Conservation (phyloP, 2,797 vertebrate genomes). For the Uromys caudimaculatus region DNA sequence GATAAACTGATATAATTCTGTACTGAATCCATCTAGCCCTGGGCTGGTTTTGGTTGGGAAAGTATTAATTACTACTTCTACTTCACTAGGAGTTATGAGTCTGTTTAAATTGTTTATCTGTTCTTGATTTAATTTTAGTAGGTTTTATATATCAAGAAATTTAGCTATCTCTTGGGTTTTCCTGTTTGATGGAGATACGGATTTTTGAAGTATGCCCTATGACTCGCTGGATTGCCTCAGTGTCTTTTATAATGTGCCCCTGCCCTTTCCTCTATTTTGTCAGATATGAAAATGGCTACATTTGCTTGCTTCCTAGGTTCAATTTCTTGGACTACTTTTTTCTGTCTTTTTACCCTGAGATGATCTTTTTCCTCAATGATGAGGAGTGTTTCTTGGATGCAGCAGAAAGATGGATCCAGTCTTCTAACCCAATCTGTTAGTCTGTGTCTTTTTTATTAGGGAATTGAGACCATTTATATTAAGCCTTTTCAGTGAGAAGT, state of each 20-base stretch:
- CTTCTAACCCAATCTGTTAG: not conserved
- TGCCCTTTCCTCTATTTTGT: not conserved
- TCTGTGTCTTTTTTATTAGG: too few species aligned
- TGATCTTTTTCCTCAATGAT: not conserved
- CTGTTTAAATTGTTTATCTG: not conserved
- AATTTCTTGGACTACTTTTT: not conserved
- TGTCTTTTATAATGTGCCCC: not conserved
- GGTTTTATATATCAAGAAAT: not conserved
- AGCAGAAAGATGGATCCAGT: not conserved
- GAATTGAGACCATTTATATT: not conserved
- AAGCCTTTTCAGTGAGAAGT: not conserved
- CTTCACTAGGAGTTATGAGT: not conserved
- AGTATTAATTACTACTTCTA: not conserved
- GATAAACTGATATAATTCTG: not conserved
- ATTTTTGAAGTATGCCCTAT: not conserved
- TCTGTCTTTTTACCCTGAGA: not conserved
- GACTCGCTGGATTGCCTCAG: not conserved
- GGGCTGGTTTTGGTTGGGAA: not conserved
- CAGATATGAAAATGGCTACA: not conserved
- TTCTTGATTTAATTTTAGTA: not conserved
- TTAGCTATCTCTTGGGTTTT: not conserved
- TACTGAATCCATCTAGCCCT: not conserved
- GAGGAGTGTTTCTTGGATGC: not conserved
- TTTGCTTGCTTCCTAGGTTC: not conserved
- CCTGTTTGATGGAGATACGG: not conserved